Conservation (phyloP, 2,797 vertebrate genomes). For the Diplodus sargus region DNA sequence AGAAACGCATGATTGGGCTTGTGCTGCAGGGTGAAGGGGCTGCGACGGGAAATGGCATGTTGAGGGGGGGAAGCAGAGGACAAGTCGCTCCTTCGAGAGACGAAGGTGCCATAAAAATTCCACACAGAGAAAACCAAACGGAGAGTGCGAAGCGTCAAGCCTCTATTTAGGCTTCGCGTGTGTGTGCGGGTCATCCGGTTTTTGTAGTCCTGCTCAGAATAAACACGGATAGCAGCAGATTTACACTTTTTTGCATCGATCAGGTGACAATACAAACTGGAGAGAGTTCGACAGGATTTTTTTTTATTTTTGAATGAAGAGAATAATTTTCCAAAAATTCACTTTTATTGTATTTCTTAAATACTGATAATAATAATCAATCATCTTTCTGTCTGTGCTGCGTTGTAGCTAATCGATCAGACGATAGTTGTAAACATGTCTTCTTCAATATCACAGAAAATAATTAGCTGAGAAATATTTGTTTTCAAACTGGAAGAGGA, state of each 20-base stretch:
- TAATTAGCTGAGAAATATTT: no score
- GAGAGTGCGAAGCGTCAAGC: slow-evolving; percentile 30
- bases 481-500: neutral
- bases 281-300: neutral
- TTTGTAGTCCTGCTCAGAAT: neutral
- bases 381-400: neutral
- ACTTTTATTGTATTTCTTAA: no score
- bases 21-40: slow-evolving; percentile 79
- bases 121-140: slow-evolving; percentile 67
- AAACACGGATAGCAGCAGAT: neutral
- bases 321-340: no score
- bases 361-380: no score
- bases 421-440: accelerated
- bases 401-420: neutral
- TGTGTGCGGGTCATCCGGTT: neutral
- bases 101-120: slow-evolving; percentile 82
- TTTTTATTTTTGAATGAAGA: no score
- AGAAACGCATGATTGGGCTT: slow-evolving; percentile 81
- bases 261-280: neutral
- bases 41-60: slow-evolving; percentile 34
- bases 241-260: neutral
- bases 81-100: slow-evolving; percentile 53
- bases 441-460: neutral
- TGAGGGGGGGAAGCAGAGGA: slow-evolving; percentile 56
- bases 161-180: slow-evolving; percentile 18